Evolutionary conservation across 2,113 vertebrate species (phyloP), one percentile per base, ranked within the genome.

Genomic region (Pollachius pollachius): DNA sequence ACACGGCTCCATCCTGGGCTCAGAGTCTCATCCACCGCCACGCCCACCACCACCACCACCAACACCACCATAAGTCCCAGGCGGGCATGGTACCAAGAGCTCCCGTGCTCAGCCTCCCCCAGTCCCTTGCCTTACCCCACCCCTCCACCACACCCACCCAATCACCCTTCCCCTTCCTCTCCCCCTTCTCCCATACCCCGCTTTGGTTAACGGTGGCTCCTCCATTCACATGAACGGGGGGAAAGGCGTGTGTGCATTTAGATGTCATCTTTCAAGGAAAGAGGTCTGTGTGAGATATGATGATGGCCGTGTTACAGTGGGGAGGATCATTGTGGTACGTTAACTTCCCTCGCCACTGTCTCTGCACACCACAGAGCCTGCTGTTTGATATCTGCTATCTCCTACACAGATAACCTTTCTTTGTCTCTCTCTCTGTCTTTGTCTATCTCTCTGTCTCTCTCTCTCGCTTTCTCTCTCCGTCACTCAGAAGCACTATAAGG

Each of bases 11-110:
- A 82, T 87, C 83, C 37, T 86, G 83, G 84, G 81, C 85, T 81
- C 75, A 80, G 34, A 67, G 66, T 68, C 81, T 86, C 78, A 81
- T 86, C 87, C 89, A 86, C 86, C 86, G 83, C 37, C 37, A 41
- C 37, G 3, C 1, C 37, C 37, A 41, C 37, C 37, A 41, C 37
- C 37, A 41, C 37, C 37, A 41, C 11, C 85, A 87, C 89, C 80
- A 85, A 86, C 86, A 89, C 88, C 86, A 84, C 77, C 84, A 85
- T 89, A 89, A 89, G 86, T 85, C 85, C 78, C 57, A 58, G 66
- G 81, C 76, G 84, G 85, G 88, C 88, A 83, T 27, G 9, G 66
- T 69, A 86, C 83, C 87, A 88, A 82, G 83, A 68, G 64, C 71
- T 68, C 87, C 86, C 82, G 88, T 84, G 85, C 71, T 84, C 82